These are phyloP conservation scores for Teinopalpus imperialis DNA, from an alignment of 2,888 invertebrate species.

Conservation along the genomic window DNA sequence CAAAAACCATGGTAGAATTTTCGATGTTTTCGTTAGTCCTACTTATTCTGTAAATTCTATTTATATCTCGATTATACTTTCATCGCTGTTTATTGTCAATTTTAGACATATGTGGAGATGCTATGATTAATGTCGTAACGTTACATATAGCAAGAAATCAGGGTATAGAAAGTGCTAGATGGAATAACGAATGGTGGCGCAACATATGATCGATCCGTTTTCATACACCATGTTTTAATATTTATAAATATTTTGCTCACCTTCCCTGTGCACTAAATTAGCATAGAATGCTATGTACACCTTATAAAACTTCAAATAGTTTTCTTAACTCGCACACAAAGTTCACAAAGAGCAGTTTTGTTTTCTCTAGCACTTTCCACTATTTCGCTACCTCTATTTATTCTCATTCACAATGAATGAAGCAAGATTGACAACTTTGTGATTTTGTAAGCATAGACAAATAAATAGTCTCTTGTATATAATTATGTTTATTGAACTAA, in stretches of 20 bases:
- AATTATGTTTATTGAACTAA: no score
- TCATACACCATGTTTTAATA: slow-evolving; percentile 13
- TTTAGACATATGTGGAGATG: no score
- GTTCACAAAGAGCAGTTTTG: slow-evolving; percentile 12
- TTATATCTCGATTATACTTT: slow-evolving; percentile 1
- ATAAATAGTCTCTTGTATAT: no score
- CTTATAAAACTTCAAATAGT: no score
- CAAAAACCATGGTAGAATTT: slow-evolving; percentile 3
- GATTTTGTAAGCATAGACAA: not conserved
- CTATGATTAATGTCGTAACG: no score
- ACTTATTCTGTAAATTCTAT: slow-evolving; percentile 2
- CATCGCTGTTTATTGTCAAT: no score
- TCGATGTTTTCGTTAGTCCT: not conserved
- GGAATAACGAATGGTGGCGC: slow-evolving; percentile 53
- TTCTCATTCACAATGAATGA: slow-evolving; percentile 11
- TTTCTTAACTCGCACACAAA: no score
- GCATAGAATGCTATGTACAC: slow-evolving; percentile 5
- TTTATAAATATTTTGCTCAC: slow-evolving; percentile 22
- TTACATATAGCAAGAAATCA: no score
- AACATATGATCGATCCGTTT: slow-evolving; percentile 56
- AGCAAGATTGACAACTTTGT: not conserved
- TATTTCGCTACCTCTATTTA: slow-evolving; percentile 2
- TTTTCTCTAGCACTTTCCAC: slow-evolving; percentile 13
- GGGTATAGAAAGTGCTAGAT: slow-evolving; percentile 42
- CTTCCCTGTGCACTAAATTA: slow-evolving; percentile 15